Conservation (phyloP, 2,797 vertebrate species). For the Serranus cabrilla region DNA sequence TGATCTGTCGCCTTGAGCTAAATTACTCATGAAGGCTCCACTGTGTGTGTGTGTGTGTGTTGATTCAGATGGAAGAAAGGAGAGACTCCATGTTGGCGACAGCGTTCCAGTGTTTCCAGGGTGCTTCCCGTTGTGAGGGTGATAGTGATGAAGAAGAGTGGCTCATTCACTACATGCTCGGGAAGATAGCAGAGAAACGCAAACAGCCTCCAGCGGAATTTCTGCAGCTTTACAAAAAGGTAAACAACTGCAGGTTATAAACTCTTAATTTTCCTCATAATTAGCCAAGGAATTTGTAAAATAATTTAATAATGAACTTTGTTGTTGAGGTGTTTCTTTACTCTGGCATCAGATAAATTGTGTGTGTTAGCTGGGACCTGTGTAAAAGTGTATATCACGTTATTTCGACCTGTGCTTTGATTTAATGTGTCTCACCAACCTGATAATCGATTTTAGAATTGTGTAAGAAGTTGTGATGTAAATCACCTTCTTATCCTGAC, state of each 20-base stretch:
- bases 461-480: too few species aligned
- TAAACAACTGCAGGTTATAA: conserved; percentile 39
- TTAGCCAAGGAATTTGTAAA: background rate
- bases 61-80: conserved; percentile 92
- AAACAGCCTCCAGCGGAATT: conserved; percentile 89
- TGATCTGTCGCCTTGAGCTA: conserved; percentile 36
- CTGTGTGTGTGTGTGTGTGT: conserved; percentile 32
- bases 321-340: background rate
- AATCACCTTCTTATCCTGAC: too few species aligned
- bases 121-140: conserved; percentile 92
- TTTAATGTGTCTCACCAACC: too few species aligned
- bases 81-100: conserved; percentile 95
- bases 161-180: conserved; percentile 99
- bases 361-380: background rate
- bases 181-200: conserved; percentile 97
- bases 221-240: conserved; percentile 94
- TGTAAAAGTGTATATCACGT: background rate
- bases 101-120: conserved; percentile 92
- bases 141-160: conserved; percentile 98
- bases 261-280: background rate
- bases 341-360: background rate
- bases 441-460: too few species aligned
- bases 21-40: conserved; percentile 34
- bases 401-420: too few species aligned
- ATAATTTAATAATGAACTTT: background rate